Conservation (phyloP, 2,888 invertebrate genomes). For the Oscheius onirici region DNA sequence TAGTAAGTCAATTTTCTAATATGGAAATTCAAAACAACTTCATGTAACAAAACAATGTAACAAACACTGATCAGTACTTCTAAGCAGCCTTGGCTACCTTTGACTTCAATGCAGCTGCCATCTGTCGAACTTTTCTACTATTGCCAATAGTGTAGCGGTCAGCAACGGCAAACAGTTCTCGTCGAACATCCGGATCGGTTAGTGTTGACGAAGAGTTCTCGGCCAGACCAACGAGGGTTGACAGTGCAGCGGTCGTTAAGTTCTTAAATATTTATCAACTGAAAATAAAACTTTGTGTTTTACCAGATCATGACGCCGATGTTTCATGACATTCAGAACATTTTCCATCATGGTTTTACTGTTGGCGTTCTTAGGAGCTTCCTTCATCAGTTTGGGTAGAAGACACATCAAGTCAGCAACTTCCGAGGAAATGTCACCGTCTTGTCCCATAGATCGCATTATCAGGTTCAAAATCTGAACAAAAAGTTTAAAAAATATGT, state of each 20-base stretch:
- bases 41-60: neutral
- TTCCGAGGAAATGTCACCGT: neutral
- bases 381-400: constrained; percentile 1
- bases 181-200: neutral
- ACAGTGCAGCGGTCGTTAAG: neutral
- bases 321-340: neutral
- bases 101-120: neutral
- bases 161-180: neutral
- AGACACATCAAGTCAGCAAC: neutral
- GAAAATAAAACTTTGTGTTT: neutral
- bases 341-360: neutral
- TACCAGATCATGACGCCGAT: neutral
- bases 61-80: neutral
- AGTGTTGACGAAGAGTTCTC: neutral
- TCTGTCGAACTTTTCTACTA: neutral
- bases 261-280: neutral
- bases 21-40: too few relatives aligned
- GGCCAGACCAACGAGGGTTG: neutral
- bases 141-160: neutral
- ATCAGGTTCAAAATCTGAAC: constrained; percentile 1
- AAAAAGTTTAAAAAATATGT: neutral
- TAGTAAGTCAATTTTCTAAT: too few relatives aligned
- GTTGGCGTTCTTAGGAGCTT: neutral
- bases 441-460: neutral
- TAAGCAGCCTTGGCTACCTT: neutral